Base-by-base conservation (phyloP, 2,113 vertebrate species). In the Brachyistius frenatus region DNA sequence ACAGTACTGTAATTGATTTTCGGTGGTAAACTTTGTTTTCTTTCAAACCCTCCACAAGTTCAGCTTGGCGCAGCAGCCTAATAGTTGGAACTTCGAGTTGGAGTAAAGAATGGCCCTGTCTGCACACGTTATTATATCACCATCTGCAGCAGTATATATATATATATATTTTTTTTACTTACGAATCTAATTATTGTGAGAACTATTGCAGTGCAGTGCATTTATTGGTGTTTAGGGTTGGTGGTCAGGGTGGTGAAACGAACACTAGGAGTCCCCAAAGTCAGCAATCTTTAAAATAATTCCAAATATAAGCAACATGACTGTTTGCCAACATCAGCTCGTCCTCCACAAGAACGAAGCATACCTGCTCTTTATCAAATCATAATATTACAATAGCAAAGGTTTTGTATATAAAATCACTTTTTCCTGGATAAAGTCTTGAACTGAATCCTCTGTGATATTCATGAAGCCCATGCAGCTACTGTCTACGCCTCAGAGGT, bases 351-450 rank as follows among this genome's bases (percentile, higher is more conserved):
- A 23, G 23, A 23, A 23, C 23, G 23, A 23, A 5, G 39, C 64
- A 80, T 44, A 50, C 37, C 10, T 57, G 32, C 36, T 55, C 37
- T 73, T 73, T 71, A 80, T 64, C 11, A 56, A 55, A 88, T 78
- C 15, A 70, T 33, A 76, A 54, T 31, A 74, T 73, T 30, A 30
- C 46, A 72, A 32, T 6, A 55, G 7, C 55, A 82, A 61, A 81
- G 5, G 16, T 16, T 16, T 46, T 46, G 44, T 37, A 30, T 54
- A 84, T 81, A 44, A 66, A 54, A 81, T 82, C 31, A 65, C 67
- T 47, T 50, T 30, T 74, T 8, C 37, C 60, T 73, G 70, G 54
- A 64, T 56, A 16, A 52, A 16, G 13, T 47, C 58, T 62, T 61
- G 23, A 50, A 74, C 46, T 46, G 16, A 52, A 63, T 57, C 67